A percentile compares a stretch with the other conserved stretches of the same genome.
Conservation (phyloP, 2,797 vertebrate genomes). For the Macropus fuliginosus region DNA sequence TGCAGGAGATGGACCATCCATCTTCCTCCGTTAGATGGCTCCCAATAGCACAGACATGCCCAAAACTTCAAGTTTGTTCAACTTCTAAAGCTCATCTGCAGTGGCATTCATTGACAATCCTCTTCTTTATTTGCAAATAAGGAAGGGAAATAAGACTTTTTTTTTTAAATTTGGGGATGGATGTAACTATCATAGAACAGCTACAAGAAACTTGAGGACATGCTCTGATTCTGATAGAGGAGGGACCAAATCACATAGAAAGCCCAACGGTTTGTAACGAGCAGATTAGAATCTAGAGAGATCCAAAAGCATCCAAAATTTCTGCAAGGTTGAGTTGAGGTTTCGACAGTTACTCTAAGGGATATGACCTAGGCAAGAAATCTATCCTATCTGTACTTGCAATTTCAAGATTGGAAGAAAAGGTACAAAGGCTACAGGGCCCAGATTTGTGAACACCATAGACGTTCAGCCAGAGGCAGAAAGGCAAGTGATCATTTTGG, state of each 20-base stretch:
- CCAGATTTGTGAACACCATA: not conserved
- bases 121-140: conserved; percentile 16
- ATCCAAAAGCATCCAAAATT: not conserved
- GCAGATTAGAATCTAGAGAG: conserved; percentile 12
- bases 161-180: not conserved
- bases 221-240: not conserved
- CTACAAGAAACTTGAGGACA: not conserved
- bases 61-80: conserved; percentile 29
- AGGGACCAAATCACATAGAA: not conserved
- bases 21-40: not conserved
- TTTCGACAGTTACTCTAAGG: not conserved
- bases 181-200: not conserved
- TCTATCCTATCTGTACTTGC: not conserved
- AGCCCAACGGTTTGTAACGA: not conserved
- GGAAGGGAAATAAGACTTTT: not conserved
- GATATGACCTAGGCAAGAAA: not conserved
- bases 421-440: not conserved
- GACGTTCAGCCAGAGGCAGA: not conserved
- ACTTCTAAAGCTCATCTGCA: conserved; percentile 23
- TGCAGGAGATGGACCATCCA: not conserved
- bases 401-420: not conserved
- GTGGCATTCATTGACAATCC: conserved; percentile 7
- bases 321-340: not conserved
- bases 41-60: conserved; percentile 34
- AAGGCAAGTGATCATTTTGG: not conserved